phyloP scores from a whole-genome alignment of 2,888 invertebrate species.

The Dicranocentrus wangi region DNA sequence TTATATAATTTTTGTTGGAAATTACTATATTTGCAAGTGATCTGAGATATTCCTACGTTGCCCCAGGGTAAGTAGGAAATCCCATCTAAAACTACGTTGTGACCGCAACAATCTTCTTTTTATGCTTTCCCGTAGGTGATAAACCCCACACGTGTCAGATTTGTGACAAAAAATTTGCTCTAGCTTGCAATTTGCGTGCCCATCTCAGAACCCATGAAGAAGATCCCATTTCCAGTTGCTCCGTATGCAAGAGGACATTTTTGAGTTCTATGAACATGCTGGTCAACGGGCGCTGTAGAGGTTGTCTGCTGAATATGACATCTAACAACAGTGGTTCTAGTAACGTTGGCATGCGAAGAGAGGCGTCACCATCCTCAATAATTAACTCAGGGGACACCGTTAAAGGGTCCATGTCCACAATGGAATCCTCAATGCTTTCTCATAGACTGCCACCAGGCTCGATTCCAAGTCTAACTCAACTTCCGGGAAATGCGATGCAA shows the following conservation, averaged over 20 bases:
- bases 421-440: conserved; percentile 7
- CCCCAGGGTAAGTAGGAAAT: too few species aligned
- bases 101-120: too few species aligned
- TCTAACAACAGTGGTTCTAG: background rate
- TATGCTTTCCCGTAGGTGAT: too few species aligned
- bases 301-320: conserved; percentile 56
- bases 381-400: background rate
- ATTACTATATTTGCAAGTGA: too few species aligned
- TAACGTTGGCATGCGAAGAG: background rate
- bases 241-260: conserved; percentile 64
- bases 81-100: too few species aligned
- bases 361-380: background rate
- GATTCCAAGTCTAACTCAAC: background rate
- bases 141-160: conserved; percentile 83
- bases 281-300: conserved; percentile 65
- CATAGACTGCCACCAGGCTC: conserved; percentile 20
- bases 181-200: conserved; percentile 83
- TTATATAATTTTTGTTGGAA: background rate
- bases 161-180: conserved; percentile 83
- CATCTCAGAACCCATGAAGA: conserved; percentile 84
- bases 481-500: conserved; percentile 6
- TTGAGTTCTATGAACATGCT: conserved; percentile 67
- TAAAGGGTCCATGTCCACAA: background rate
- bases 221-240: conserved; percentile 66
- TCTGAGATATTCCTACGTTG: too few species aligned